Evolutionary conservation across 2,113 vertebrate species (phyloP).

Genomic region (Crocuta crocuta): DNA sequence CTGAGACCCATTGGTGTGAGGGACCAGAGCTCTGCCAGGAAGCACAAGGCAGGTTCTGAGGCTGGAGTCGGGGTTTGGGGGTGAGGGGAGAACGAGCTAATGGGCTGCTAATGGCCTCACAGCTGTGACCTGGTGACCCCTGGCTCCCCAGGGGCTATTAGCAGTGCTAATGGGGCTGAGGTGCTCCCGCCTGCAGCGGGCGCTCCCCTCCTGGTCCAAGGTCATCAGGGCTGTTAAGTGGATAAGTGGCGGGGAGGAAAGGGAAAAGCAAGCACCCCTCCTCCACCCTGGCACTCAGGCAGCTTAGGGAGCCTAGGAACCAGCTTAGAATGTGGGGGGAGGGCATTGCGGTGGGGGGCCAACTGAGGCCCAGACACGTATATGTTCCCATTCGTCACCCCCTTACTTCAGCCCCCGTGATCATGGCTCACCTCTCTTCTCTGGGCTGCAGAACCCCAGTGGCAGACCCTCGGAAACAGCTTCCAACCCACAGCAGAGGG

Average conservation of each 20-base stretch:
- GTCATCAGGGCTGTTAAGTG: neutral
- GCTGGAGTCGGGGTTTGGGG: neutral
- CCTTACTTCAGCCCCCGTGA: neutral
- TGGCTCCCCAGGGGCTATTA: conserved; percentile 18
- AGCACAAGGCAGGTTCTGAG: neutral
- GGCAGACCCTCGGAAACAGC: neutral
- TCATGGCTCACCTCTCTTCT: neutral
- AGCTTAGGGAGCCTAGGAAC: neutral
- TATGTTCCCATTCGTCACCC: neutral
- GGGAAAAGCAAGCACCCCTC: neutral
- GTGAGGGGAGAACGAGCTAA: conserved; percentile 11
- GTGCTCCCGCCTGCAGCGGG: neutral
- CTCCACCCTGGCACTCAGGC: neutral
- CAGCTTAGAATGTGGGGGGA: neutral
- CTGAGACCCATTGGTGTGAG: neutral
- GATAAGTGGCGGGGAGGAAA: neutral
- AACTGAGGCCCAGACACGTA: neutral
- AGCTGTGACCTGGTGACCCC: conserved; percentile 8
- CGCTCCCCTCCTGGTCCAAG: neutral
- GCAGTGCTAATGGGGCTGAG: conserved; percentile 33
- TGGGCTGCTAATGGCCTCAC: conserved; percentile 60
- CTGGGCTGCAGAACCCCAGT: neutral
- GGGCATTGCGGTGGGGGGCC: neutral
- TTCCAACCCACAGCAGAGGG: neutral
- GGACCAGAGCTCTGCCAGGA: neutral